Evolutionary conservation across 30 jellyfish, hydroid and myxozoan genomes (phyloP).

Genomic region (Sanderia malayensis): DNA sequence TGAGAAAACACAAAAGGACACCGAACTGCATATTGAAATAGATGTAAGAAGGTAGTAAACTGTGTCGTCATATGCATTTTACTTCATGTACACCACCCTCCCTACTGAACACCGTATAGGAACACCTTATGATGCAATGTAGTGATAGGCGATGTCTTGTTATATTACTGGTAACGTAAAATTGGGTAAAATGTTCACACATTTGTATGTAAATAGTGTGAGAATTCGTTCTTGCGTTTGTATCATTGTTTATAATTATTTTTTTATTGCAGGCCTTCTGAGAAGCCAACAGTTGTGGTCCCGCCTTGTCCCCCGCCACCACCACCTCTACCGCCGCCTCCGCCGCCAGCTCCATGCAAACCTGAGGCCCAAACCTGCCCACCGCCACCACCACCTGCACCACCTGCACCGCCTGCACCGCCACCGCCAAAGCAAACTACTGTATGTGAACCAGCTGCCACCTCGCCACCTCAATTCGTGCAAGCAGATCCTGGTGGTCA

Average conservation of each 20-base stretch:
- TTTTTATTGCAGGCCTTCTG: neutral
- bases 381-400: slow-evolving; percentile 38
- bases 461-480: slow-evolving; percentile 14
- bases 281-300: neutral
- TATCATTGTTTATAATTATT: too few species aligned
- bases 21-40: neutral
- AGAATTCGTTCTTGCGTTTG: too few species aligned
- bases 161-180: too few species aligned
- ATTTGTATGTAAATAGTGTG: too few species aligned
- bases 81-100: too few species aligned
- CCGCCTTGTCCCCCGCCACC: slow-evolving; percentile 31
- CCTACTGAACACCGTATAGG: too few species aligned
- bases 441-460: slow-evolving; percentile 36
- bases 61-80: too few species aligned
- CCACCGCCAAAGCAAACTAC: slow-evolving; percentile 24
- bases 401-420: slow-evolving; percentile 7
- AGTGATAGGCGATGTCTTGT: too few species aligned
- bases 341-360: slow-evolving; percentile 54
- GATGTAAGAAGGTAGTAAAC: neutral
- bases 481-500: neutral
- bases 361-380: slow-evolving; percentile 48
- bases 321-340: slow-evolving; percentile 35
- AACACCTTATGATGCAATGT: too few species aligned
- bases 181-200: too few species aligned
- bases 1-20: neutral